Evolutionary conservation across 2,888 invertebrate genomes (phyloP), one percentile per base, ranked within the genome.

Genomic region (Hymenopus coronatus): DNA sequence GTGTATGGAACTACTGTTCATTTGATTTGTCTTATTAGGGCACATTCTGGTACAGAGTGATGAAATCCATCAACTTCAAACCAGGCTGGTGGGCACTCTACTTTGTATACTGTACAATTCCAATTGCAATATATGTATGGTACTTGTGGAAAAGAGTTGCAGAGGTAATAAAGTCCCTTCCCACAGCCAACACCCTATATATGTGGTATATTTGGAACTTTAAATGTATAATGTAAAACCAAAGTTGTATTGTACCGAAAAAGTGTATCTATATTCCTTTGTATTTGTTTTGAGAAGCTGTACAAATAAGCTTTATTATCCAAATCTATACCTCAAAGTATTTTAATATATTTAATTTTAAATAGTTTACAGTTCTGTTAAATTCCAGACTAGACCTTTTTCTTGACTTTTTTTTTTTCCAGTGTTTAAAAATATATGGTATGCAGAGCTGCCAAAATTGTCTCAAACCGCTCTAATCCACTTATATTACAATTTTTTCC

Each of bases 51-150:
- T 97, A 97, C 91, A 95, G 96, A 90, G 93, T 96, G 92, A 95
- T 97, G 94, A 95, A 95, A 92, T 95, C 96, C 89, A 96, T 96
- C 93, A 96, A 97, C 94, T 95, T 97, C 94, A 96, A 95, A 92
- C 97, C 97, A 86, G 96, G 96, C 92, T 96, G 96, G 94, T 97
- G 97, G 97, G 96, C 96, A 87, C 92, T 96, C 90, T 98, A 98
- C 94, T 96, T 96, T 91, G 91, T 96, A 86, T 98, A 97, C 94
- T 96, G 97, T 93, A 93, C 95, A 90, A 94, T 96, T 91, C 98
- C 98, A 89, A 93, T 97, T 91, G 92, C 93, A 90, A 93, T 95
- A 70, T 98, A 97, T 94, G 92, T 96, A 91, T 95, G 94, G 92
- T 97, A 96, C 93, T 94, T 98, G 90, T 94, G 95, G 91, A 94